Base-by-base conservation (phyloP, 1,140 invertebrate species). In the Coboldia fuscipes region DNA sequence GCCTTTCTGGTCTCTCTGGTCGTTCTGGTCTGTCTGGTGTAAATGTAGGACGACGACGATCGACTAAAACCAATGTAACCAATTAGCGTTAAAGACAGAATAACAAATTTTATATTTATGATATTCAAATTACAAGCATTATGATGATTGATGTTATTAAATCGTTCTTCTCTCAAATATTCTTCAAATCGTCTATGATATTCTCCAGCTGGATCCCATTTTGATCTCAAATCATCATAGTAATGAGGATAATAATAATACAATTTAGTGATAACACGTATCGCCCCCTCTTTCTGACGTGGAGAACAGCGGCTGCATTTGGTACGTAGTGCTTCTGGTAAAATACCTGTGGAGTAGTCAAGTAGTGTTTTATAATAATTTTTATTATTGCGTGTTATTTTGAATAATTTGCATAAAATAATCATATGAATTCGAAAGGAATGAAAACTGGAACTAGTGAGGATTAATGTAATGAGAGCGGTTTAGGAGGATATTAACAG, bases 301-400 rank as follows among this genome's bases (percentile, higher is more conserved):
- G 68, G 62, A 0, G 64, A 66, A 44, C 70, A 73, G 14, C 63
- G 46, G 6, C 57, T 42, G 42, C 70, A 73, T 37, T 69, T 68
- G 31, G 63, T 70, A 40, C 61, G 48, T 22, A 73, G 41, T 3
- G 68, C 68, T 51, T 72, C 69, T 18, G 70, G 70, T 17, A 72
- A 47, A 39, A 68, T 53, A 36, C 56, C 72, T 75, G 56, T n/a
- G n/a, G n/a, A n/a, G n/a, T n/a, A n/a, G n/a, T n/a, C n/a, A n/a
- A n/a, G n/a, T n/a, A n/a, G n/a, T n/a, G n/a, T n/a, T n/a, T n/a
- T n/a, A n/a, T n/a, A n/a, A n/a, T n/a, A n/a, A n/a, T n/a, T n/a
- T n/a, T n/a, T n/a, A n/a, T n/a, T n/a, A n/a, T n/a, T n/a, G n/a
- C n/a, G n/a, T n/a, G n/a, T n/a, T n/a, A n/a, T n/a, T n/a, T n/a